phyloP scores from a whole-genome alignment of 1,140 invertebrate genomes.

The Drosophila tropicalis region DNA sequence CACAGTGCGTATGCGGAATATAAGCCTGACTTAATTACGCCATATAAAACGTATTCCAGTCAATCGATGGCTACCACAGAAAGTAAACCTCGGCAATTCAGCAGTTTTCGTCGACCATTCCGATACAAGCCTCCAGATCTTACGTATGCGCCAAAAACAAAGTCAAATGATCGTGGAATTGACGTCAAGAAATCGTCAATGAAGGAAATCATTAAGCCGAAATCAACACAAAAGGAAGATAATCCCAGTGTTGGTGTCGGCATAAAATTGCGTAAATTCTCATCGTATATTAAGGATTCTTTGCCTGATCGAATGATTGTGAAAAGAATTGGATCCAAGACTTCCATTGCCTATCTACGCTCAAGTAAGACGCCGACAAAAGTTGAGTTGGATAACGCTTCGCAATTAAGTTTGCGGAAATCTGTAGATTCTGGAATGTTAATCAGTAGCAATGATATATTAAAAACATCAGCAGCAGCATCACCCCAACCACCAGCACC shows the following conservation, averaged over 20 bases:
- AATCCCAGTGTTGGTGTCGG: background rate
- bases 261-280: constrained; percentile 5
- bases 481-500: too few relatives aligned
- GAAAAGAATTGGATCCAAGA: background rate
- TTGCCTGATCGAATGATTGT: constrained; percentile 19
- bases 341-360: constrained; percentile 7
- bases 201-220: background rate
- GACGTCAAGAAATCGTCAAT: background rate
- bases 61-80: background rate
- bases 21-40: too few relatives aligned
- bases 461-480: too few relatives aligned
- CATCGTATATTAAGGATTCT: constrained; percentile 15
- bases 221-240: background rate
- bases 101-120: background rate
- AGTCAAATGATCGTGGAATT: too few relatives aligned
- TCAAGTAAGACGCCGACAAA: background rate
- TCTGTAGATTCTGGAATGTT: background rate
- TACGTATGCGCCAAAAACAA: too few relatives aligned
- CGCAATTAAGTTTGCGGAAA: background rate
- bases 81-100: background rate
- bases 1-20: too few relatives aligned
- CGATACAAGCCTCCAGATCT: background rate
- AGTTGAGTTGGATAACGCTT: background rate
- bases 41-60: too few relatives aligned
- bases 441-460: background rate